Evolutionary conservation across 2,888 invertebrate genomes (phyloP).

Genomic region (Erebia aethiops): DNA sequence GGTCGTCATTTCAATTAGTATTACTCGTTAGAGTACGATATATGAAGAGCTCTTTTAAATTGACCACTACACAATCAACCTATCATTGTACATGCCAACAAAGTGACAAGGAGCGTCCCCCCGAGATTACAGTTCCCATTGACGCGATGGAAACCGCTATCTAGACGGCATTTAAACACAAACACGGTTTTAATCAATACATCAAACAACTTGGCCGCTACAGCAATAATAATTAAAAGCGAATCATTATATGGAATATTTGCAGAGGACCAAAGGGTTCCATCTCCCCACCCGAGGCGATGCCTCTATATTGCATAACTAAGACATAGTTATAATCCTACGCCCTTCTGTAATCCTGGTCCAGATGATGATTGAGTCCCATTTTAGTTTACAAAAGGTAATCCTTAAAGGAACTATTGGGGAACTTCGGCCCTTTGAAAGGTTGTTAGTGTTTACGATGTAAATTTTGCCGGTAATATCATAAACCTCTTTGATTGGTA

Average conservation of each 20-base stretch:
- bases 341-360: conserved; percentile 74
- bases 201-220: conserved; percentile 78
- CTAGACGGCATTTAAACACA: conserved; percentile 71
- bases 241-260: conserved; percentile 81
- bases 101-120: conserved; percentile 48
- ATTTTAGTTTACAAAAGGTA: conserved; percentile 83
- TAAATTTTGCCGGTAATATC: conserved; percentile 79
- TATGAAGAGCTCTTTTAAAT: conserved; percentile 36
- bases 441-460: conserved; percentile 78
- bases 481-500: conserved; percentile 80
- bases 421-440: conserved; percentile 69
- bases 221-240: conserved; percentile 82
- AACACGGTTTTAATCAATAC: conserved; percentile 82
- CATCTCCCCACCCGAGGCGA: conserved; percentile 62
- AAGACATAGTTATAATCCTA: conserved; percentile 58
- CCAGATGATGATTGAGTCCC: conserved; percentile 80
- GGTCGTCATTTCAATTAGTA: conserved; percentile 37
- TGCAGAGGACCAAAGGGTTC: conserved; percentile 73
- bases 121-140: conserved; percentile 62
- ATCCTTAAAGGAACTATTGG: conserved; percentile 80
- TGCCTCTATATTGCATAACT: conserved; percentile 53
- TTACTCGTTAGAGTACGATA: conserved; percentile 34
- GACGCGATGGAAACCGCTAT: conserved; percentile 57
- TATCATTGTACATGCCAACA: conserved; percentile 36
- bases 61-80: conserved; percentile 39